Conservation (phyloP, 1,140 invertebrate genomes). For the Lordiphosa mommai region DNA sequence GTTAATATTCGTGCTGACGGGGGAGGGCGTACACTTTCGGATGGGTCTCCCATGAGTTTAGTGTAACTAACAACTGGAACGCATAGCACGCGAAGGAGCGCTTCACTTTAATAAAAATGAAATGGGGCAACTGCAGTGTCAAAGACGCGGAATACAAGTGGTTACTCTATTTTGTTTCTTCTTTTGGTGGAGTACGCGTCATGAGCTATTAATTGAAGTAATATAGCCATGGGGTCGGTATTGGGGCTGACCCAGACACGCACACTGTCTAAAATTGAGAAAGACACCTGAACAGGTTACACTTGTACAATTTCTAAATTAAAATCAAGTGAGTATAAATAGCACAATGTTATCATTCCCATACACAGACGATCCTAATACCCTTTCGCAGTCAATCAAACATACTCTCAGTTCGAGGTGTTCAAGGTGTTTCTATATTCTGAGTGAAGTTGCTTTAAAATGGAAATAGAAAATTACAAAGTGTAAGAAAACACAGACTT, state of each 20-base stretch:
- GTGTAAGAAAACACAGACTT: no score
- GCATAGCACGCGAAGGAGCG: conserved; percentile 19
- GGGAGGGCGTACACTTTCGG: neutral
- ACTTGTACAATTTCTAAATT: conserved; percentile 68
- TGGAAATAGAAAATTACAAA: no score
- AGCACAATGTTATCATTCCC: neutral
- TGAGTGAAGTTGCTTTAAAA: no score
- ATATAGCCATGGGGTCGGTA: neutral
- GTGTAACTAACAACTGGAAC: conserved; percentile 1
- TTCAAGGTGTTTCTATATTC: no score
- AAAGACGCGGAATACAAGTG: neutral
- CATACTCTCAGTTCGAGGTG: no score
- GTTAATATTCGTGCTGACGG: conserved; percentile 41
- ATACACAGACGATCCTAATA: no score
- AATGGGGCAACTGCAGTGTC: no score
- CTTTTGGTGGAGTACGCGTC: conserved; percentile 15
- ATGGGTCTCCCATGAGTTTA: conserved; percentile 13
- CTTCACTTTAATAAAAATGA: neutral
- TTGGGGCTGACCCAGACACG: conserved; percentile 4
- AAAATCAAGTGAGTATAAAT: conserved; percentile 42
- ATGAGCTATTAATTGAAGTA: conserved; percentile 50
- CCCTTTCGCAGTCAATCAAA: no score
- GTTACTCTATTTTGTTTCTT: neutral
- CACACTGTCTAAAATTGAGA: neutral
- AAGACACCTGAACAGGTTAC: conserved; percentile 38